A percentile compares a stretch with the other conserved stretches of the same genome.
phyloP scores from a whole-genome alignment of 2,113 vertebrate genomes.

The Empidonax alnorum region DNA sequence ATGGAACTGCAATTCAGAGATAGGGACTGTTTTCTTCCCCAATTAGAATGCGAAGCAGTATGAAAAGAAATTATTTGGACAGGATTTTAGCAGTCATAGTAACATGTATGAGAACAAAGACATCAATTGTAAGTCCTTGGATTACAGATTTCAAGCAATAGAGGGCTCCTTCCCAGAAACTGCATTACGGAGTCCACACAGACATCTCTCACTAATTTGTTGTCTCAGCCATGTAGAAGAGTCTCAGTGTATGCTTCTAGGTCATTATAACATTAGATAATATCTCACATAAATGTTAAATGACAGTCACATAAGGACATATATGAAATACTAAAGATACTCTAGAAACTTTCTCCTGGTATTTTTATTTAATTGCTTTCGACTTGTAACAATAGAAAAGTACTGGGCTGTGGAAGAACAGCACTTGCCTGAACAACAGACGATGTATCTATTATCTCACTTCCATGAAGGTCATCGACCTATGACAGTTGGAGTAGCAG shows the following conservation, averaged over 20 bases:
- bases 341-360: slow-evolving; percentile 76
- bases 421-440: slow-evolving; percentile 77
- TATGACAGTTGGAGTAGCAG: slow-evolving; percentile 84
- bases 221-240: slow-evolving; percentile 47
- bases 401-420: slow-evolving; percentile 90
- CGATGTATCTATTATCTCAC: slow-evolving; percentile 97
- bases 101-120: neutral
- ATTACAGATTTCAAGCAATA: neutral
- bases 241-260: slow-evolving; percentile 65
- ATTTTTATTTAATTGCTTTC: slow-evolving; percentile 97
- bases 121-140: neutral
- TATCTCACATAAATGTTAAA: slow-evolving; percentile 77
- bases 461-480: slow-evolving; percentile 88
- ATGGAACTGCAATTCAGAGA: neutral
- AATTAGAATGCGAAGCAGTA: neutral
- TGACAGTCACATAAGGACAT: slow-evolving; percentile 71
- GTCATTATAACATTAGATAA: slow-evolving; percentile 77
- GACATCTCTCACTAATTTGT: slow-evolving; percentile 50
- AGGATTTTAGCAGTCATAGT: neutral
- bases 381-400: slow-evolving; percentile 89
- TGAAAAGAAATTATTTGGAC: neutral
- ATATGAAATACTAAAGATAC: slow-evolving; percentile 87
- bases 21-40: neutral
- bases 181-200: neutral
- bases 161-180: neutral